phyloP scores from a whole-genome alignment of 2,797 vertebrate genomes.

The Chloroceryle inda region DNA sequence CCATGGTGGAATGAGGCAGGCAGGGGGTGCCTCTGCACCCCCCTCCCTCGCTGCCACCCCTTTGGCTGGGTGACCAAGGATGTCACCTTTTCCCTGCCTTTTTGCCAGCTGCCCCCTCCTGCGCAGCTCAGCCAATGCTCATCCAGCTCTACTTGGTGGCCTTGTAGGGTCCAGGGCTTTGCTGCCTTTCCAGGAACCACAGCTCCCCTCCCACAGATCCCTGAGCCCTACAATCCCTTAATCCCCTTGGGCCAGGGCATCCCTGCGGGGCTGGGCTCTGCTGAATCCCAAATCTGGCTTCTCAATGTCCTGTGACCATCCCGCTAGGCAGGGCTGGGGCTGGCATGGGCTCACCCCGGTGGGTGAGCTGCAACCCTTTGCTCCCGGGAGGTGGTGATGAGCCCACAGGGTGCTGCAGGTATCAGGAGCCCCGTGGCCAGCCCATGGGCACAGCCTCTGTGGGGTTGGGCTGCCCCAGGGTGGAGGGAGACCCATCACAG shows the following conservation, averaged over 20 bases:
- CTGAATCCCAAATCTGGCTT: not conserved
- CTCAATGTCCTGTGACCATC: not conserved
- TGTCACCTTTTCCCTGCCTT: conserved; percentile 36
- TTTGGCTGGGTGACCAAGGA: not conserved
- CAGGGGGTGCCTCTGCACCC: not conserved
- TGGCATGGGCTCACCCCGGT: not conserved
- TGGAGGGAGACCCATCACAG: not conserved
- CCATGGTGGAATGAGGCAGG: accelerated
- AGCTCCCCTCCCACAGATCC: not conserved
- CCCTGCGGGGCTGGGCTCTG: not conserved
- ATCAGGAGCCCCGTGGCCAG: accelerated
- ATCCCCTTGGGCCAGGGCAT: conserved; percentile 49
- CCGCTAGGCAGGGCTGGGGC: accelerated
- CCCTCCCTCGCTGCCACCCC: not conserved
- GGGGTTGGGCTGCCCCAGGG: not conserved
- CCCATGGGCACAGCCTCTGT: not conserved
- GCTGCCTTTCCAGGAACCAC: conserved; percentile 56
- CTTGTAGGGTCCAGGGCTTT: conserved; percentile 66
- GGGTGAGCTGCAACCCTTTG: not conserved
- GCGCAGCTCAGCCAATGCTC: conserved; percentile 36
- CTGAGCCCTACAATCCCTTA: conserved; percentile 55
- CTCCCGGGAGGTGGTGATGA: accelerated
- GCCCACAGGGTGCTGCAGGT: accelerated
- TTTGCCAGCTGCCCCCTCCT: conserved; percentile 34
- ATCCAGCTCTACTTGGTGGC: not conserved